These are phyloP conservation scores for Polymixis lichenea DNA, from an alignment of 2,888 invertebrate genomes.

Conservation along the genomic window DNA sequence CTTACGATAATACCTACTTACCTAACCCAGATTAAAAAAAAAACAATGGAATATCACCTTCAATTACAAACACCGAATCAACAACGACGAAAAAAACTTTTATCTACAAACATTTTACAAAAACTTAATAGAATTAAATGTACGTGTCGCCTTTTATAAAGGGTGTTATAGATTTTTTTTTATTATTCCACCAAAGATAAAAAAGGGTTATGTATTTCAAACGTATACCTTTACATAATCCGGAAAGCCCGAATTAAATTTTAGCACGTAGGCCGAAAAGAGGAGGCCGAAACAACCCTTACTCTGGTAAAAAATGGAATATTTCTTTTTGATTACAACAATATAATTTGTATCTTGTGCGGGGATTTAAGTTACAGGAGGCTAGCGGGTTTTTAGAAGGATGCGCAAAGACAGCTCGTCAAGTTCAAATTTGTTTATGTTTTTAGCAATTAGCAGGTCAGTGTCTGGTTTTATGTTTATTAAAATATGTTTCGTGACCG, in stretches of 20 bases:
- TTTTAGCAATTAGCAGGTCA: no score
- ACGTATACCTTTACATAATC: constrained; percentile 84
- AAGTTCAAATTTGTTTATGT: no score
- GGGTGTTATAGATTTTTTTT: constrained; percentile 49
- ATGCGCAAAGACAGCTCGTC: no score
- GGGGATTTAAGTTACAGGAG: constrained; percentile 64
- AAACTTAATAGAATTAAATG: constrained; percentile 44
- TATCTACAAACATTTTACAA: neutral
- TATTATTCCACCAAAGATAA: constrained; percentile 64
- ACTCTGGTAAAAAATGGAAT: constrained; percentile 85
- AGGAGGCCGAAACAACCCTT: constrained; percentile 85
- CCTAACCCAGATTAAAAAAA: no score
- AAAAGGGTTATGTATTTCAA: constrained; percentile 71
- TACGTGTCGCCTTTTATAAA: constrained; percentile 39
- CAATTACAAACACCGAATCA: constrained; percentile 2
- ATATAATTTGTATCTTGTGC: constrained; percentile 86
- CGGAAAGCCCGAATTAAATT: constrained; percentile 88
- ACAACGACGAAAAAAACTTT: neutral
- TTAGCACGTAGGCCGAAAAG: constrained; percentile 87
- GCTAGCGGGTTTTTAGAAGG: constrained; percentile 33
- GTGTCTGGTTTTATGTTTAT: no score
- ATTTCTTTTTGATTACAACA: constrained; percentile 91
- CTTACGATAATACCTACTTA: no score
- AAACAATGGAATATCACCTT: neutral
- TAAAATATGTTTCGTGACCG: no score